These are phyloP conservation scores for Erannis defoliaria DNA, from an alignment of 2,888 invertebrate species.

Conservation along the genomic window DNA sequence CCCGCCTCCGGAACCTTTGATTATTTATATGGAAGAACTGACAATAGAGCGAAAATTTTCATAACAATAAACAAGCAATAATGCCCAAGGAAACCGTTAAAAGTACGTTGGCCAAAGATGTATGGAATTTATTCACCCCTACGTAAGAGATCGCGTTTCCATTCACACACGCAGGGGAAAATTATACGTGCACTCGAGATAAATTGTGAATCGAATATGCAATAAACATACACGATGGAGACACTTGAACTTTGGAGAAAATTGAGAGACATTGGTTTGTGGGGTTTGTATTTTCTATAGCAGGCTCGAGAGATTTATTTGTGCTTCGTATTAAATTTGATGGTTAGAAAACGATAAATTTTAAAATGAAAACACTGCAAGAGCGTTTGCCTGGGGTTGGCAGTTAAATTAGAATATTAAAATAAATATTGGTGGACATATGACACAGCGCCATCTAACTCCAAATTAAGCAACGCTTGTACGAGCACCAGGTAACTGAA, in stretches of 20 bases:
- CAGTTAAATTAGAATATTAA: too few relatives aligned
- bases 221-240: constrained; percentile 44
- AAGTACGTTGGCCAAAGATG: constrained; percentile 67
- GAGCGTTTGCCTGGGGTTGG: too few relatives aligned
- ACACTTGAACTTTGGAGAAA: constrained; percentile 48
- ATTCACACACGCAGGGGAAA: constrained; percentile 59
- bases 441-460: too few relatives aligned
- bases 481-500: too few relatives aligned
- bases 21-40: constrained; percentile 35
- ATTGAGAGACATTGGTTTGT: constrained; percentile 35
- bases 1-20: constrained; percentile 21
- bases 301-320: constrained; percentile 2
- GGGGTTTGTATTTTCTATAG: neutral
- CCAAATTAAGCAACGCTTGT: too few relatives aligned
- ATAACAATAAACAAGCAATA: constrained; percentile 64
- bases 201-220: constrained; percentile 54
- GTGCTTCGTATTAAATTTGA: constrained; percentile 18
- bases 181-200: constrained; percentile 54
- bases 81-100: constrained; percentile 66
- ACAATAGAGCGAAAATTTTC: constrained; percentile 56
- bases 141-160: constrained; percentile 62
- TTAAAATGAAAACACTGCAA: neutral
- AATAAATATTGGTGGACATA: too few relatives aligned
- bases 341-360: neutral
- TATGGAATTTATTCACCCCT: constrained; percentile 73